Conservation (phyloP, 2,797 vertebrate species). For the Psittacula derbiana region DNA sequence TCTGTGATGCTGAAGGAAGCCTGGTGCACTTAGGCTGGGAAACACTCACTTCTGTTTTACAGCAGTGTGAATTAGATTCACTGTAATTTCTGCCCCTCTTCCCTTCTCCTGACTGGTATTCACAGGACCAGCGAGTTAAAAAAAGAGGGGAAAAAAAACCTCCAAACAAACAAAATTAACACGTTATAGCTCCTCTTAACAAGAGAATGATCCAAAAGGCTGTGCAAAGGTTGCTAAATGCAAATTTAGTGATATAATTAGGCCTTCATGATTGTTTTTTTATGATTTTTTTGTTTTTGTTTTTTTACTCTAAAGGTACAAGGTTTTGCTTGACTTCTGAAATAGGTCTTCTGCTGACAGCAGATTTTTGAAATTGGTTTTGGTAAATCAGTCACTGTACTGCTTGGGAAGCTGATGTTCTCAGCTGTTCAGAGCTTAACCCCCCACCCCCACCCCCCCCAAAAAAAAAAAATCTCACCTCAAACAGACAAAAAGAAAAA, state of each 20-base stretch:
- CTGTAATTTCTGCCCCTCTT: accelerated
- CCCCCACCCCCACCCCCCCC: too few relatives aligned
- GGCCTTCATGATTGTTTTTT: background rate
- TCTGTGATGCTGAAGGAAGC: background rate
- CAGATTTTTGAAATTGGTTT: background rate
- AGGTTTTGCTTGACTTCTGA: background rate
- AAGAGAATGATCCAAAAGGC: background rate
- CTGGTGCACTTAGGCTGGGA: background rate
- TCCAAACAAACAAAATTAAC: background rate
- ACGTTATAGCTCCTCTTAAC: background rate
- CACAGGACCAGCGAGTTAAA: background rate
- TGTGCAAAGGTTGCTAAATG: conserved; percentile 38
- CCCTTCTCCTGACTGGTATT: background rate
- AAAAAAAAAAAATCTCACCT: background rate
- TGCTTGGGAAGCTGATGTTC: background rate
- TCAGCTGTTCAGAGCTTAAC: background rate
- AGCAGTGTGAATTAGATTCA: accelerated
- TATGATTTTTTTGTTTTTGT: background rate
- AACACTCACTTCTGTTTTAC: background rate
- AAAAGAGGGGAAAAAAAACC: background rate
- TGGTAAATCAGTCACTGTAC: accelerated
- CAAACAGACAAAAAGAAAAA: background rate
- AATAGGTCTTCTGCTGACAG: background rate
- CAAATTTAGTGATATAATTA: conserved; percentile 56
- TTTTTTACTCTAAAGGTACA: background rate